Evolutionary conservation across 2,797 vertebrate genomes (phyloP).

Genomic region (Pelodytes ibericus): DNA sequence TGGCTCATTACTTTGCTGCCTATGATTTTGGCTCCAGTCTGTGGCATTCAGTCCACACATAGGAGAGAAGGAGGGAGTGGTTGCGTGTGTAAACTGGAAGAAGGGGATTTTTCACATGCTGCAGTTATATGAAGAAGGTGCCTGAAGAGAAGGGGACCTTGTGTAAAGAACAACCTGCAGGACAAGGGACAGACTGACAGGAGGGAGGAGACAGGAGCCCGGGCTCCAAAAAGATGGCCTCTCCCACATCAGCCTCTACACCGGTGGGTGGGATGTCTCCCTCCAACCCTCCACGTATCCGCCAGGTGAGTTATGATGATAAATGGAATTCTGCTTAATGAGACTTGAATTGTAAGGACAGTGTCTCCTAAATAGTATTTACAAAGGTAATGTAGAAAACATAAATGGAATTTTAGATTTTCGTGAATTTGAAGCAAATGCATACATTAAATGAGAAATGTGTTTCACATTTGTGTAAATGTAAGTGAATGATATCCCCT

Average conservation of each 20-base stretch:
- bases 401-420: too few relatives aligned
- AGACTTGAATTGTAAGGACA: too few relatives aligned
- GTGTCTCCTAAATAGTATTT: too few relatives aligned
- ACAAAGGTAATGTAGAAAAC: too few relatives aligned
- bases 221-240: slow-evolving; percentile 45
- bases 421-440: too few relatives aligned
- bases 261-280: slow-evolving; percentile 47
- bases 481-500: too few relatives aligned
- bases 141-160: slow-evolving; percentile 13
- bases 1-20: not conserved
- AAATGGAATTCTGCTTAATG: too few relatives aligned
- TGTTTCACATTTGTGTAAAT: too few relatives aligned
- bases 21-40: not conserved
- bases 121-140: slow-evolving; percentile 1
- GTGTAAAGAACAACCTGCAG: not conserved
- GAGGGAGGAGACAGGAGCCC: slow-evolving; percentile 43
- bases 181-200: slow-evolving; percentile 17
- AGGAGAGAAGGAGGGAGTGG: not conserved
- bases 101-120: slow-evolving; percentile 18
- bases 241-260: slow-evolving; percentile 51
- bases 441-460: too few relatives aligned
- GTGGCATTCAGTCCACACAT: not conserved
- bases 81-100: not conserved
- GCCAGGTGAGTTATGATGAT: slow-evolving; percentile 46
- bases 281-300: slow-evolving; percentile 38